phyloP scores from a whole-genome alignment of 2,888 invertebrate genomes.

The Biston betularia region DNA sequence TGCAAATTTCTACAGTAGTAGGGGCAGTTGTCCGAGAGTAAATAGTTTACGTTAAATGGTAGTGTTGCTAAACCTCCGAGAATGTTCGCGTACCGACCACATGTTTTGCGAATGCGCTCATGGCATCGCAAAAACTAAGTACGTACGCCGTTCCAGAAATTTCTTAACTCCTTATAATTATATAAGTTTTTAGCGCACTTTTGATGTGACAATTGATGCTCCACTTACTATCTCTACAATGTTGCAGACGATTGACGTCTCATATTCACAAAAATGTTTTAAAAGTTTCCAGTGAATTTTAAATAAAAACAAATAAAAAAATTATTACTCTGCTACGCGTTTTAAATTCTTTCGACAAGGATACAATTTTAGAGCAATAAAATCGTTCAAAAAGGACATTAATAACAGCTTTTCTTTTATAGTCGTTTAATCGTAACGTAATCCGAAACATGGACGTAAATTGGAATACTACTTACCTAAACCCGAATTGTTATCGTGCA shows the following conservation, averaged over 20 bases:
- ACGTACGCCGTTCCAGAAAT: slow-evolving; percentile 64
- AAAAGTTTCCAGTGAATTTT: slow-evolving; percentile 1
- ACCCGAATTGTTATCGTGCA: slow-evolving; percentile 57
- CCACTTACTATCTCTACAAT: slow-evolving; percentile 32
- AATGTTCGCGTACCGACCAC: slow-evolving; percentile 54
- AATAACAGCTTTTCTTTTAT: slow-evolving; percentile 37
- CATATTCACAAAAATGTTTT: slow-evolving; percentile 18
- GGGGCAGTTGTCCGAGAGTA: slow-evolving; percentile 67
- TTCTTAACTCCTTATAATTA: slow-evolving; percentile 68
- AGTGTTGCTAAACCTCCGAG: slow-evolving; percentile 41
- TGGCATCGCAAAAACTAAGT: slow-evolving; percentile 67
- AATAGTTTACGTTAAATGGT: slow-evolving; percentile 40
- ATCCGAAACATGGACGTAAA: slow-evolving; percentile 42
- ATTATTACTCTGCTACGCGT: slow-evolving; percentile 8
- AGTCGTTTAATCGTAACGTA: slow-evolving; percentile 30
- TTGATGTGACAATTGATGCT: slow-evolving; percentile 26
- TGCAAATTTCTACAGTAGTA: slow-evolving; percentile 72
- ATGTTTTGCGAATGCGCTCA: slow-evolving; percentile 60
- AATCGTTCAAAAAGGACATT: slow-evolving; percentile 39
- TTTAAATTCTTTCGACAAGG: slow-evolving; percentile 8
- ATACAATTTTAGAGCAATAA: slow-evolving; percentile 32
- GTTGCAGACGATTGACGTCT: slow-evolving; percentile 20
- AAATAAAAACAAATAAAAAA: slow-evolving; percentile 12
- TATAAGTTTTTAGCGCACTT: slow-evolving; percentile 38
- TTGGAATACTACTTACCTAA: slow-evolving; percentile 44